Conservation (phyloP, 2,888 invertebrate genomes). For the Nephrotoma appendiculata region DNA sequence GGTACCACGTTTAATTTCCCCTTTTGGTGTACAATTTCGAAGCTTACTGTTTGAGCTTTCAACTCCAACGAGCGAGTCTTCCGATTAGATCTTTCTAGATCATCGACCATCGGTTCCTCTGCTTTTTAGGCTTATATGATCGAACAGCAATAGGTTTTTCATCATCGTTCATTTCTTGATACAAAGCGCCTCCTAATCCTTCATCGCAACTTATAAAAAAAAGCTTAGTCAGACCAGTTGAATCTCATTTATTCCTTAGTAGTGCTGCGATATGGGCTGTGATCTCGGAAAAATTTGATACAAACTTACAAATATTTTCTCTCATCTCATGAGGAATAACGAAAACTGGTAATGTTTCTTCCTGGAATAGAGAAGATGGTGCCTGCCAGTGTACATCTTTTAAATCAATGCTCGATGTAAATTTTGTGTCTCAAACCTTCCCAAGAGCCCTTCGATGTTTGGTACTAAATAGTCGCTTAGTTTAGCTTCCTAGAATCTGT, state of each 20-base stretch:
- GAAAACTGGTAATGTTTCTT: slow-evolving; percentile 9
- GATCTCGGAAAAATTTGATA: too few relatives aligned
- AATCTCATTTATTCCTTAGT: neutral
- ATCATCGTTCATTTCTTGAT: neutral
- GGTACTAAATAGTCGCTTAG: neutral
- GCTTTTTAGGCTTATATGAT: too few relatives aligned
- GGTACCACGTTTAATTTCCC: too few relatives aligned
- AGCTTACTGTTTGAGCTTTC: too few relatives aligned
- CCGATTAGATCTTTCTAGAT: too few relatives aligned
- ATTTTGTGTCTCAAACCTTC: slow-evolving; percentile 13
- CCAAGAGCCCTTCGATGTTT: neutral
- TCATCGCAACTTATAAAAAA: too few relatives aligned
- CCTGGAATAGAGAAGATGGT: slow-evolving; percentile 12
- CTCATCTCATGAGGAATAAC: too few relatives aligned
- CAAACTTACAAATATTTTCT: too few relatives aligned
- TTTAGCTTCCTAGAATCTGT: slow-evolving; percentile 3
- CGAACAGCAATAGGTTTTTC: too few relatives aligned
- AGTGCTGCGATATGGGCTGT: too few relatives aligned
- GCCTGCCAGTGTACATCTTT: slow-evolving; percentile 13
- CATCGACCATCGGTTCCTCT: neutral
- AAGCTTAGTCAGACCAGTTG: neutral
- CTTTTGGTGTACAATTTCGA: too few relatives aligned
- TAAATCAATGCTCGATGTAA: slow-evolving; percentile 11
- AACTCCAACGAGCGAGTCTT: too few relatives aligned
- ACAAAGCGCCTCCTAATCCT: neutral